A percentile compares a stretch with the other conserved stretches of the same genome.
Evolutionary conservation across 2,113 vertebrate genomes (phyloP).

Genomic region (Panurus biarmicus): DNA sequence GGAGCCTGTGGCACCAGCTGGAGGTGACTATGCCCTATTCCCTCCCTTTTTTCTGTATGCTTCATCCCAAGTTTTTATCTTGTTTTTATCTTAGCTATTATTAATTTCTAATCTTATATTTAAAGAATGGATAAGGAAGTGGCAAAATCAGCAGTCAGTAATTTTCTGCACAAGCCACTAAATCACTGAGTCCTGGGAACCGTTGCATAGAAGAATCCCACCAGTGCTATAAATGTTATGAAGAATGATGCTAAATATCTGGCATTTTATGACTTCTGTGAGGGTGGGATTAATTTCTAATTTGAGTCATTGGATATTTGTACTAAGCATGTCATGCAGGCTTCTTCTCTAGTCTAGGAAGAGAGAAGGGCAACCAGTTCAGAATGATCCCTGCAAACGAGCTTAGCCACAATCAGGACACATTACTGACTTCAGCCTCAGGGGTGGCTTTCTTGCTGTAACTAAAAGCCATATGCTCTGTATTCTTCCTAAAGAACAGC

Average conservation of each 20-base stretch:
- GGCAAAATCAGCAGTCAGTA: neutral
- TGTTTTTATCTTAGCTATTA: neutral
- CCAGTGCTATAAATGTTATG: neutral
- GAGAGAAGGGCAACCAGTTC: neutral
- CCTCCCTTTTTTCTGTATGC: neutral
- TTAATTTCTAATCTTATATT: neutral
- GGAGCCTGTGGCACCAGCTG: neutral
- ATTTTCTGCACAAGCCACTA: neutral
- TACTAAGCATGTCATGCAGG: neutral
- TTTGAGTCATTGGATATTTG: neutral
- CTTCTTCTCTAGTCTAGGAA: neutral
- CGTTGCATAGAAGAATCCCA: neutral
- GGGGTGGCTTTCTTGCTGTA: neutral
- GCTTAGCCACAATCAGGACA: neutral
- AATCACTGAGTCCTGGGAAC: neutral
- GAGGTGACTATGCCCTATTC: neutral
- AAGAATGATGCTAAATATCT: neutral
- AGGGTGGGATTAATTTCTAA: neutral
- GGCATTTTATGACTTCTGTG: neutral
- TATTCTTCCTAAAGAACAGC: neutral
- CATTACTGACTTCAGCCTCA: neutral
- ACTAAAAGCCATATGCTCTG: neutral
- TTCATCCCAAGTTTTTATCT: neutral
- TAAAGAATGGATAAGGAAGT: neutral
- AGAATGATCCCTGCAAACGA: neutral